These are phyloP conservation scores for Altica lythri DNA, from an alignment of 2,888 invertebrate species.

Conservation along the genomic window DNA sequence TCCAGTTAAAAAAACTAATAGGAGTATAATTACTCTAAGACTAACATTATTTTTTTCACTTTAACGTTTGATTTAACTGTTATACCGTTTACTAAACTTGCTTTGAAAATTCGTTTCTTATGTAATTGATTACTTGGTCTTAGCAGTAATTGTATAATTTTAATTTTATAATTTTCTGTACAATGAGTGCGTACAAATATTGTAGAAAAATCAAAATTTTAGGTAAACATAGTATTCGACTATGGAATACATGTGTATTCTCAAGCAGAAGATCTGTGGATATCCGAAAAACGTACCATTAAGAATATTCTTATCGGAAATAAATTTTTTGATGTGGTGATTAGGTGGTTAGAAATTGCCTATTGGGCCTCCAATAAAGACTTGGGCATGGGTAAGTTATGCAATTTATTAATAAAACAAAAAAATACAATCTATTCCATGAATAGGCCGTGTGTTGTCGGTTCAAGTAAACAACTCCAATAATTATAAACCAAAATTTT, in stretches of 20 bases:
- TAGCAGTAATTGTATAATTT: not conserved
- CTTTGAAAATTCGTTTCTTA: not conserved
- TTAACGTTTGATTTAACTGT: not conserved
- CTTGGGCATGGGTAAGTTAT: slow-evolving; percentile 52
- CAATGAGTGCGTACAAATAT: not conserved
- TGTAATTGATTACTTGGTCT: not conserved
- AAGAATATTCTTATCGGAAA: slow-evolving; percentile 68
- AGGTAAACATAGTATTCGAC: slow-evolving; percentile 64
- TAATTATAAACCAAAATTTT: too few relatives aligned
- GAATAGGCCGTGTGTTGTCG: too few relatives aligned
- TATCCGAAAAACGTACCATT: slow-evolving; percentile 65
- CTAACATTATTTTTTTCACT: not conserved
- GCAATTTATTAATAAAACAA: not conserved
- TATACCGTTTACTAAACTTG: not conserved
- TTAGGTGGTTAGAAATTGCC: slow-evolving; percentile 62
- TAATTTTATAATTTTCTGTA: not conserved
- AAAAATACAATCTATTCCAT: too few relatives aligned
- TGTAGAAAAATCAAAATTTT: not conserved
- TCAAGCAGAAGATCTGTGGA: slow-evolving; percentile 62
- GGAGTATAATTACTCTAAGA: too few relatives aligned
- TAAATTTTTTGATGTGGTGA: slow-evolving; percentile 66
- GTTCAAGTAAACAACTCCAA: too few relatives aligned
- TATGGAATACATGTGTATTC: slow-evolving; percentile 64
- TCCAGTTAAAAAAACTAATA: too few relatives aligned
- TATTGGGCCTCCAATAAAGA: slow-evolving; percentile 58